Percentiles rank a stretch among this genome's conserved stretches.
Conservation (phyloP, 2,888 invertebrate genomes). For the Meandrusa payeni region DNA sequence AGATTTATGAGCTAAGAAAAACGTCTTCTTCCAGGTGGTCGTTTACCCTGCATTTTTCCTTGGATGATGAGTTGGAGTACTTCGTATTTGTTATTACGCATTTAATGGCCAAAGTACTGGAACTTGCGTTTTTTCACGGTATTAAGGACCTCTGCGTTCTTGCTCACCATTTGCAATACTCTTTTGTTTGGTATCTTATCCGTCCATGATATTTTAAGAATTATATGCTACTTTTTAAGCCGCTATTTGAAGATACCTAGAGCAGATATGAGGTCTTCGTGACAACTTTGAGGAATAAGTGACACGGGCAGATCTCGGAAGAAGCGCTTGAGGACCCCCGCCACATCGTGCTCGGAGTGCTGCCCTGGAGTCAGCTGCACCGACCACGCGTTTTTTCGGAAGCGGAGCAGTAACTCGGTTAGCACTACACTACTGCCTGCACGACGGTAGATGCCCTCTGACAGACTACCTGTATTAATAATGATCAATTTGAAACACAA, state of each 20-base stretch:
- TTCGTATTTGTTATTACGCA: no score
- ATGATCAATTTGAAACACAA: neutral
- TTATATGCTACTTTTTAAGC: no score
- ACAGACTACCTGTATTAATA: conserved; percentile 84
- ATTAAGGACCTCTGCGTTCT: no score
- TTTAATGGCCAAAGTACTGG: no score
- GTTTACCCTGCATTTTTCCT: no score
- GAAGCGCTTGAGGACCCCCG: conserved; percentile 92
- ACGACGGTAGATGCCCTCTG: conserved; percentile 93
- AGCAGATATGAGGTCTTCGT: conserved; percentile 84
- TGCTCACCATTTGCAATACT: no score
- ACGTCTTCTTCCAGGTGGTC: no score
- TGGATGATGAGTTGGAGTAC: no score
- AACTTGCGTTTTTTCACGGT: no score
- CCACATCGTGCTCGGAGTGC: conserved; percentile 93
- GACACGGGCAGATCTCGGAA: conserved; percentile 94
- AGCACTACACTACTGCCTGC: conserved; percentile 89
- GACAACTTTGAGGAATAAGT: conserved; percentile 86
- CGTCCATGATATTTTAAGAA: no score
- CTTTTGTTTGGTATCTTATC: no score
- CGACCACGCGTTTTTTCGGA: conserved; percentile 91
- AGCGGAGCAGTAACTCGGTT: conserved; percentile 85
- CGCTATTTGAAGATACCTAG: conserved; percentile 82
- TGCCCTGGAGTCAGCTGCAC: conserved; percentile 89
- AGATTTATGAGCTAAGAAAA: no score